These are phyloP conservation scores for Probosciger aterrimus DNA, from an alignment of 2,113 vertebrate species.

Conservation along the genomic window DNA sequence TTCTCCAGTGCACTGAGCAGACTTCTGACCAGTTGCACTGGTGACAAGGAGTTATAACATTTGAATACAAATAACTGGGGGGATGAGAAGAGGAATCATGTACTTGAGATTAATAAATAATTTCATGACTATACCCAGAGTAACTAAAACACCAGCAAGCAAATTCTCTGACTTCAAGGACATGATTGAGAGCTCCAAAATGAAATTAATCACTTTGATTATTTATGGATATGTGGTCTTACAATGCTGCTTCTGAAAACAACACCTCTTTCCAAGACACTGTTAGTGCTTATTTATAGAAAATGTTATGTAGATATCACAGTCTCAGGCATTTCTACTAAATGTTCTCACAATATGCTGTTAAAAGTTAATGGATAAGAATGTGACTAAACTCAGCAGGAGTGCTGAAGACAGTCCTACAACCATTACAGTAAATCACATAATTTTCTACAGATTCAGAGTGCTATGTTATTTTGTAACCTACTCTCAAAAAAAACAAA, in stretches of 20 bases:
- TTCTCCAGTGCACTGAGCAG: neutral
- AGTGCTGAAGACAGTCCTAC: neutral
- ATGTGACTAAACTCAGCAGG: neutral
- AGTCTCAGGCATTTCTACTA: neutral
- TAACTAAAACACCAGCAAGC: neutral
- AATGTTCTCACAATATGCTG: neutral
- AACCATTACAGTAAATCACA: neutral
- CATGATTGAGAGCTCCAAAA: neutral
- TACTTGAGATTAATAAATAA: neutral
- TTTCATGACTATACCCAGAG: neutral
- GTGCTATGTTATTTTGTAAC: neutral
- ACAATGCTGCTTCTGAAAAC: neutral
- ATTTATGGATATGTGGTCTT: neutral
- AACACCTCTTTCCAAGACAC: neutral
- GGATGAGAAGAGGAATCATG: neutral
- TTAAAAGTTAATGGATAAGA: constrained; percentile 9
- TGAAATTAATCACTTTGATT: neutral
- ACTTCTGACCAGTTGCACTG: neutral
- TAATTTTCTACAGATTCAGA: neutral
- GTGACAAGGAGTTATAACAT: neutral
- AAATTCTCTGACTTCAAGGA: neutral
- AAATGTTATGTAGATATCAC: neutral
- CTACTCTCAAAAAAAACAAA: neutral
- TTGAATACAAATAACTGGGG: neutral
- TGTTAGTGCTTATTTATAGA: neutral